A percentile compares a stretch with the other conserved stretches of the same genome.
phyloP scores from a whole-genome alignment of 2,113 vertebrate species.

The Bagarius yarrelli region DNA sequence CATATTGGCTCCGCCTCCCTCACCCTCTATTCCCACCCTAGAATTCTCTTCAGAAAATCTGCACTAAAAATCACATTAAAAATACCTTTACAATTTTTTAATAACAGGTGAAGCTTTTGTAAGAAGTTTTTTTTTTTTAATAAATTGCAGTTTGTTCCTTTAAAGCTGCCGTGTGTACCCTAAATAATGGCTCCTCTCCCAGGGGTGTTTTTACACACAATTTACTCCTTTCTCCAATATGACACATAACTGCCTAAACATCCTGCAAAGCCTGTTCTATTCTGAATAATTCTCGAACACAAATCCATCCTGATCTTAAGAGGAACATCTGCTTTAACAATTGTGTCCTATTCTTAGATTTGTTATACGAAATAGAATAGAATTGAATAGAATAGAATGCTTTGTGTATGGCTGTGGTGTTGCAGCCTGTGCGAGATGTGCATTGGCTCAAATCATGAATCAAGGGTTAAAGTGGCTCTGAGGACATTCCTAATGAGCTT shows the following conservation, averaged over 20 bases:
- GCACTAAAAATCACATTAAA: background rate
- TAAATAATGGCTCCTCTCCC: background rate
- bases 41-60: slow-evolving; percentile 1
- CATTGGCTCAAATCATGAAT: background rate
- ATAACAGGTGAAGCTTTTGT: background rate
- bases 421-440: background rate
- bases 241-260: background rate
- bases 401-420: background rate
- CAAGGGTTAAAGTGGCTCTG: background rate
- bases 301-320: background rate
- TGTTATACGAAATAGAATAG: background rate
- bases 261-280: background rate
- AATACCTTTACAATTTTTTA: background rate
- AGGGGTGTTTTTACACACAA: slow-evolving; percentile 4
- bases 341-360: background rate
- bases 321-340: background rate
- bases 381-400: background rate
- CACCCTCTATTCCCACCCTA: slow-evolving; percentile 53
- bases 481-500: background rate
- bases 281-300: slow-evolving; percentile 10
- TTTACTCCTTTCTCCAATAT: slow-evolving; percentile 5
- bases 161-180: background rate
- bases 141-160: background rate
- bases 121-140: background rate
- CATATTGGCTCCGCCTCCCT: slow-evolving; percentile 55